phyloP scores from a whole-genome alignment of 2,113 vertebrate species.

The Myotis davidii region DNA sequence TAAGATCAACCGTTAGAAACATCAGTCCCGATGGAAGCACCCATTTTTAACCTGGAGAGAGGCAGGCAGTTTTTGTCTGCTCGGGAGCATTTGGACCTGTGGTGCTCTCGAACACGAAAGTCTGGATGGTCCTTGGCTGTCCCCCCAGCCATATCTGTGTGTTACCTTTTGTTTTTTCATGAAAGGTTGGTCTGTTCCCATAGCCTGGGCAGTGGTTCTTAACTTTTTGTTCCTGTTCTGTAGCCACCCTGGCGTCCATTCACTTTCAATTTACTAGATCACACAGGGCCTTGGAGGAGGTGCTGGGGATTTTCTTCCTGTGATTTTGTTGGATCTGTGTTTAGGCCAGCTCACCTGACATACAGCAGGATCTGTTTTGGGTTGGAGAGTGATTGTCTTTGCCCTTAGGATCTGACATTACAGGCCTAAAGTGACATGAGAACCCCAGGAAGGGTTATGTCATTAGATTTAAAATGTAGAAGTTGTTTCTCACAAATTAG shows the following conservation, averaged over 20 bases:
- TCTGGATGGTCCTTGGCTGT: neutral
- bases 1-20: neutral
- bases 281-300: neutral
- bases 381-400: neutral
- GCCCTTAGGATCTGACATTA: neutral
- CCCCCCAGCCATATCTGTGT: neutral
- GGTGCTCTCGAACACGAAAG: neutral
- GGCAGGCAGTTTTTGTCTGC: neutral
- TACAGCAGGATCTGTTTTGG: neutral
- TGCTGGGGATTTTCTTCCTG: neutral
- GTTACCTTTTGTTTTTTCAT: neutral
- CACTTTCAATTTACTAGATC: neutral
- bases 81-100: neutral
- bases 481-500: neutral
- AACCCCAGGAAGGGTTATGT: neutral
- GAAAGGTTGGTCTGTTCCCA: neutral
- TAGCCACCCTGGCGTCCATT: neutral
- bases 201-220: neutral
- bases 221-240: neutral
- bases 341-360: neutral
- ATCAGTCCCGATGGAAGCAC: neutral
- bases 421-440: neutral
- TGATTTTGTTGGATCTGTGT: neutral
- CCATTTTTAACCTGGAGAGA: neutral
- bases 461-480: slow-evolving; percentile 9